Base-by-base conservation (phyloP, 1,140 invertebrate species). In the Sarcophaga bullata region DNA sequence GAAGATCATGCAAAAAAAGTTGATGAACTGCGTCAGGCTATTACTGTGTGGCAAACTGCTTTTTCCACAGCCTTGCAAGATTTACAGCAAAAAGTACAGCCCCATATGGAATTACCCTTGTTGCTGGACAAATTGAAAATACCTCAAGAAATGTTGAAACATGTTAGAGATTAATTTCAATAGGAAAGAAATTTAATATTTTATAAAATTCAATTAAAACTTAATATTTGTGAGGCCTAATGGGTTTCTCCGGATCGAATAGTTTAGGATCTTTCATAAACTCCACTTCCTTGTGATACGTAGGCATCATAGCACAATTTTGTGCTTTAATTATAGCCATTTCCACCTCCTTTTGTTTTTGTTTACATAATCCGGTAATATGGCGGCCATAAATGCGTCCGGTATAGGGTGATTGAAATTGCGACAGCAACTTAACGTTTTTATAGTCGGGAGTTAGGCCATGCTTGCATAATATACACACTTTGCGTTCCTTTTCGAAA, bases 351-450 rank as follows among this genome's bases (percentile, higher is more conserved):
- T 92, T 90, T 85, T 98, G 96, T 86, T 97, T 95, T 7, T 89
- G 85, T 88, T 93, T 93, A 88, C 97, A 98, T 88, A 89, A 88
- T 7, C 96, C 96, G 49, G 98, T 99, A 81, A 99, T 96, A 86
- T 99, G 95, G 84, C 94, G 92, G 0, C 96, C 96, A 91, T 99
- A 99, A 82, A 98, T 93, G 85, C 93, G 92, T 10, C 98, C 98
- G 11, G 98, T 99, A 86, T 95, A 97, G 0, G 96, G 94, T 72
- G 97, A 99, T 87, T 98, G 95, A 91, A 99, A 99, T 89, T 99
- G 98, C 15, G 97, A 98, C 3, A 99, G 89, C 8, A 99, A 90
- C 81, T 95, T 93, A 0, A 95, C 93, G 91, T 99, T 99, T 90
- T 98, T 99, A 87, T 98, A 99, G 91, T 98, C 93, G 0, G 96